Percentiles rank a stretch among this genome's conserved stretches.
phyloP scores from a whole-genome alignment of 2,888 invertebrate genomes.

The Ischnus inquisitorius region DNA sequence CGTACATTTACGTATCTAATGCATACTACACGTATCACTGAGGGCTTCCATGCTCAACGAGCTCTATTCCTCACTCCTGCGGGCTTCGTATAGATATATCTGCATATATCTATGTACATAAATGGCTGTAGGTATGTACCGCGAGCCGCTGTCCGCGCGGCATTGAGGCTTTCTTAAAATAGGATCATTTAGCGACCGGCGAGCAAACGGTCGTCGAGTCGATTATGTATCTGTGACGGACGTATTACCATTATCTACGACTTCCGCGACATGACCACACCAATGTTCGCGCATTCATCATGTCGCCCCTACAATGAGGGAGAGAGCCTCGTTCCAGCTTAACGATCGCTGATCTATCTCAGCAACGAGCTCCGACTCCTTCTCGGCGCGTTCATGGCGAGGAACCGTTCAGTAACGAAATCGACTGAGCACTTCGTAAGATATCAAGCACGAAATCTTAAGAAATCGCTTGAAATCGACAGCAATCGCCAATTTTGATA shows the following conservation, averaged over 20 bases:
- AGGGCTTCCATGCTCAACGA: slow-evolving; percentile 57
- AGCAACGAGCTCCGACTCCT: slow-evolving; percentile 9
- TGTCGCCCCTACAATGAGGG: slow-evolving; percentile 66
- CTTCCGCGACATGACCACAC: slow-evolving; percentile 68
- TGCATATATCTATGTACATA: slow-evolving; percentile 6
- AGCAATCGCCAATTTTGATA: neutral
- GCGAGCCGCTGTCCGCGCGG: slow-evolving; percentile 40
- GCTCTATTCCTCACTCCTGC: slow-evolving; percentile 20
- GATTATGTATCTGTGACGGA: slow-evolving; percentile 71
- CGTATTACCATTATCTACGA: slow-evolving; percentile 71
- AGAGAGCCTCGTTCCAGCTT: neutral
- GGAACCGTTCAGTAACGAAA: neutral
- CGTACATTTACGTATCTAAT: slow-evolving; percentile 61
- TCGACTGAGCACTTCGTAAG: neutral
- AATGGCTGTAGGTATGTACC: neutral
- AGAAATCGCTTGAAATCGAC: neutral
- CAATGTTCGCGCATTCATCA: slow-evolving; percentile 68
- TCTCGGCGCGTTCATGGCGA: neutral
- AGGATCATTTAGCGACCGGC: slow-evolving; percentile 65
- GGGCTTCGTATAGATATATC: neutral
- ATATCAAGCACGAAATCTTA: neutral
- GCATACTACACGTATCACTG: slow-evolving; percentile 47
- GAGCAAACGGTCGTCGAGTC: slow-evolving; percentile 55
- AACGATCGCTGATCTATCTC: neutral
- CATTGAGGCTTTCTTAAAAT: slow-evolving; percentile 69